Base-by-base conservation (phyloP, 2,113 vertebrate species). In the Sminthopsis crassicaudata region DNA sequence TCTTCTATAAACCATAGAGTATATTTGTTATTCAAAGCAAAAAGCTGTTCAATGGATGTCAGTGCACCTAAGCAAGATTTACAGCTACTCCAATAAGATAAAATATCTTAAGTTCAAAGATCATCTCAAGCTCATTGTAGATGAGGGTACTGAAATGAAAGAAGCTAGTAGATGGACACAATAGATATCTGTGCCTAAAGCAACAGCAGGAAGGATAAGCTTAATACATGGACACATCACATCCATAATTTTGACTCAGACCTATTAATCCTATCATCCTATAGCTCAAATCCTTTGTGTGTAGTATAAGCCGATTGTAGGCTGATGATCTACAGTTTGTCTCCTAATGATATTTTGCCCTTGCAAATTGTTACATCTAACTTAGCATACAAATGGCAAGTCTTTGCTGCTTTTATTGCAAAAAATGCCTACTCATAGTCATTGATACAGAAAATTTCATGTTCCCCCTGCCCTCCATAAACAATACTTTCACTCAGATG, bases 41-140 rank as follows among this genome's bases (percentile, higher is more conserved):
- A 95, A 48, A 46, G 95, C 92, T 96, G 53, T n/a, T 91, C 52
- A 92, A 46, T 96, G 53, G 88, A 91, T 54, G 22, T 92, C 92
- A 95, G 50, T 89, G 42, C 10, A 97, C 95, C 96, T 48, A 36
- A 50, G 50, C 92, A 91, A 96, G 55, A 95, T 97, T 92, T 95
- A n/a, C n/a, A 84, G 54, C 48, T 95, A 46, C 76, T 92, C 93
- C 91, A 94, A 84, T 84, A 94, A 95, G 90, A 97, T 95, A 94
- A 89, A 93, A 93, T 95, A 90, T 88, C 27, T 48, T 57, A 94
- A 89, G 90, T 54, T 92, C 76, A 91, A 94, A 94, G 92, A 94
- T 93, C 76, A 96, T 92, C 96, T 92, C 94, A 95, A 92, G 89
- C 27, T 8, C 22, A 2, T 3, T 51, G 50, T 42, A 46, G 36